These are phyloP conservation scores for Speoplatyrhinus poulsoni DNA, from an alignment of 2,113 vertebrate genomes.

Conservation along the genomic window DNA sequence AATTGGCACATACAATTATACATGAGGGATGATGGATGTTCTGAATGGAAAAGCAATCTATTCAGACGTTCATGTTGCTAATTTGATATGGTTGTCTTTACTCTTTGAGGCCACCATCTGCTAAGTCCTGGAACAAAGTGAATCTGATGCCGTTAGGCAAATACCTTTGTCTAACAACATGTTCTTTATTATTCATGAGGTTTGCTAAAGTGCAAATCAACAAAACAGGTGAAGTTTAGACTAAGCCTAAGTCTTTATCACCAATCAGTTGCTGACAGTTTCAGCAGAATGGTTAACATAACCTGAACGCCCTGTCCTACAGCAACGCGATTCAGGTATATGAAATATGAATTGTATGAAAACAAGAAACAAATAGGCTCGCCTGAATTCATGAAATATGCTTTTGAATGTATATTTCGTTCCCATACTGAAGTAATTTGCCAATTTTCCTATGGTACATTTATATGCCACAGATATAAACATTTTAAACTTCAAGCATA, in stretches of 20 bases:
- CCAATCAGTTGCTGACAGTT: slow-evolving; percentile 19
- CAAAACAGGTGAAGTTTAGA: slow-evolving; percentile 23
- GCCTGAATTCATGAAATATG: slow-evolving; percentile 13
- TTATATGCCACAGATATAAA: no score
- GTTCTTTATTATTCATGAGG: slow-evolving; percentile 62
- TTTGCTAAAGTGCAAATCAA: slow-evolving; percentile 22
- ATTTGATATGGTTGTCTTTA: slow-evolving; percentile 46
- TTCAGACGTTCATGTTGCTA: slow-evolving; percentile 48
- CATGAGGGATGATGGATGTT: slow-evolving; percentile 21
- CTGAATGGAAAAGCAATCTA: slow-evolving; percentile 7
- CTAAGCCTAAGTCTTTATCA: slow-evolving; percentile 19
- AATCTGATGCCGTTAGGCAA: slow-evolving; percentile 36
- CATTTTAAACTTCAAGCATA: no score
- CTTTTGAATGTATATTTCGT: no score
- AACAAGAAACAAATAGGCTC: slow-evolving; percentile 8
- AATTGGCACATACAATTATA: slow-evolving; percentile 4
- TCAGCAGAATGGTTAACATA: neutral
- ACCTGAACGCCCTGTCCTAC: no score
- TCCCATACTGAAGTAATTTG: no score
- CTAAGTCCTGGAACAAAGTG: slow-evolving; percentile 9
- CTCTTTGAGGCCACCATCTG: slow-evolving; percentile 36
- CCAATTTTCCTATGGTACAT: no score
- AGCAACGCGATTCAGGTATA: no score
- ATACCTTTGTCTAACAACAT: slow-evolving; percentile 33
- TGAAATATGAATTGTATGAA: no score